Percentiles rank a stretch among this genome's conserved stretches.
Evolutionary conservation across 2,113 vertebrate genomes (phyloP).

Genomic region (Megaleporinus macrocephalus): DNA sequence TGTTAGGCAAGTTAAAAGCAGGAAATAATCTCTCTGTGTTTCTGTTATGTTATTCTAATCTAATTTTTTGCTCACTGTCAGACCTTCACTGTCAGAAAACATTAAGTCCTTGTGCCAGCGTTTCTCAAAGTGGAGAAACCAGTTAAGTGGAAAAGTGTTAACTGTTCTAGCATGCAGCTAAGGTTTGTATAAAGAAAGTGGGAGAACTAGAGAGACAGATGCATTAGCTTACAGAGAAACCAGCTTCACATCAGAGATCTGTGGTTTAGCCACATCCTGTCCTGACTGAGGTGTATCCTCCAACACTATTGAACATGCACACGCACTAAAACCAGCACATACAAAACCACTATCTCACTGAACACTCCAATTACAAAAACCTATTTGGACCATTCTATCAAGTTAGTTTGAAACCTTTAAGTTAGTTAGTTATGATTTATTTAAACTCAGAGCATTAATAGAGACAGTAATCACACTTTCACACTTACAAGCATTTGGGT

Average conservation of each 20-base stretch:
- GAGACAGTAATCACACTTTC: too few relatives aligned
- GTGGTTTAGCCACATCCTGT: constrained; percentile 76
- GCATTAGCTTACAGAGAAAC: constrained; percentile 24
- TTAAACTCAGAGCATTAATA: too few relatives aligned
- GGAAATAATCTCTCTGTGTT: not conserved
- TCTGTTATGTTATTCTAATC: not conserved
- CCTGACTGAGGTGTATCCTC: constrained; percentile 54
- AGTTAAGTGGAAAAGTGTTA: not conserved
- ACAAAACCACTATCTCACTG: not conserved
- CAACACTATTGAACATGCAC: constrained; percentile 50
- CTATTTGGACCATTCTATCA: too few relatives aligned
- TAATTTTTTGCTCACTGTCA: too few relatives aligned
- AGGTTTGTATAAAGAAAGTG: constrained; percentile 31
- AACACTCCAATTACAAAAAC: too few relatives aligned
- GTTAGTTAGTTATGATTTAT: too few relatives aligned
- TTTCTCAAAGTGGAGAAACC: not conserved
- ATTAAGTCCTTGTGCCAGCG: too few relatives aligned
- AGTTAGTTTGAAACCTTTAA: too few relatives aligned
- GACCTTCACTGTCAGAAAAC: not conserved
- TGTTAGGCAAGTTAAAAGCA: not conserved
- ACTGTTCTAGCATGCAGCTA: not conserved
- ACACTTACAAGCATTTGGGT: too few relatives aligned
- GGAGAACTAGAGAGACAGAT: constrained; percentile 8
- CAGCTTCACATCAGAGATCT: constrained; percentile 53
- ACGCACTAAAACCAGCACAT: not conserved